phyloP scores from a whole-genome alignment of 1,140 invertebrate genomes.

The Sycophaga agraensis region DNA sequence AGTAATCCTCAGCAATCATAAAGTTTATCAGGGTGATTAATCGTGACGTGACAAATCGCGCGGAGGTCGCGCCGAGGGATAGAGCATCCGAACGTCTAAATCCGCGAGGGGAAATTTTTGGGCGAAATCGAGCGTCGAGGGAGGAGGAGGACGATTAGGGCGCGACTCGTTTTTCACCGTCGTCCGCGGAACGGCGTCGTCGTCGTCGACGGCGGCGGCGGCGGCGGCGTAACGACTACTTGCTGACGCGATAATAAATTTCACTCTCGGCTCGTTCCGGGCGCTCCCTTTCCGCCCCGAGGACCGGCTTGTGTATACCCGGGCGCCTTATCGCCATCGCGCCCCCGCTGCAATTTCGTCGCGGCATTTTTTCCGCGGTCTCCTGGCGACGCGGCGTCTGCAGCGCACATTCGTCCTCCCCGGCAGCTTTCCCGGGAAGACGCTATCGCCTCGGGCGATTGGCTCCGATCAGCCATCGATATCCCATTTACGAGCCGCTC shows the following conservation, averaged over 20 bases:
- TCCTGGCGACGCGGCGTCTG: too few species aligned
- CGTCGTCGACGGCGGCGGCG: too few species aligned
- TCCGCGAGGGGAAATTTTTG: background rate
- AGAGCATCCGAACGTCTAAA: background rate
- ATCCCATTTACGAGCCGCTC: too few species aligned
- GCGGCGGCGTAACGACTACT: slow-evolving; percentile 38
- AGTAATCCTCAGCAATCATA: too few species aligned
- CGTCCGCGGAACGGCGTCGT: background rate
- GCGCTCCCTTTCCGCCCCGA: slow-evolving; percentile 7
- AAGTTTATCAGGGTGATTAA: too few species aligned
- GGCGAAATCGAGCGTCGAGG: background rate
- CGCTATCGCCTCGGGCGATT: too few species aligned
- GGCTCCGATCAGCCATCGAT: too few species aligned
- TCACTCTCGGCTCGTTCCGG: slow-evolving; percentile 29
- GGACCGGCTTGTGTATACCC: background rate
- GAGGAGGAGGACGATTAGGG: background rate
- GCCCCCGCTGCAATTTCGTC: too few species aligned
- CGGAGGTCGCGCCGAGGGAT: background rate
- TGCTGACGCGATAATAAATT: slow-evolving; percentile 50
- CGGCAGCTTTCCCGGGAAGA: too few species aligned
- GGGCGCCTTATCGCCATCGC: background rate
- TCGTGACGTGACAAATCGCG: background rate
- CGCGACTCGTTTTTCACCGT: slow-evolving; percentile 2
- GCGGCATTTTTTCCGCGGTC: too few species aligned
- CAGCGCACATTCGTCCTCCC: too few species aligned